Evolutionary conservation across 2,113 vertebrate species (phyloP).

Genomic region (Lasiurus cinereus): DNA sequence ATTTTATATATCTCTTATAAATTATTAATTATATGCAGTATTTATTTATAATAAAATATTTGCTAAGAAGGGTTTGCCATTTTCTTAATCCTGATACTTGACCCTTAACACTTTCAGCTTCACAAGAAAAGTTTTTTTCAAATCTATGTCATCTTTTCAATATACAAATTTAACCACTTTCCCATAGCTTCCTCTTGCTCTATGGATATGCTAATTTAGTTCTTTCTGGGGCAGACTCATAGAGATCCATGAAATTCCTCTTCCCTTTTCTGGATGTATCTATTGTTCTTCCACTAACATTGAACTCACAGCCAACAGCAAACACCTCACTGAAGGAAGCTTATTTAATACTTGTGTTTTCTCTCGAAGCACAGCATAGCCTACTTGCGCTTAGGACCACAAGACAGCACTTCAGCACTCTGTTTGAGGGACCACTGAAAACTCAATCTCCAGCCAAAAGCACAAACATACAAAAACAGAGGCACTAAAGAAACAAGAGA

Average conservation of each 20-base stretch:
- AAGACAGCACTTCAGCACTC: accelerated
- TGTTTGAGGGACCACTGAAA: background rate
- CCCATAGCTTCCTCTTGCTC: background rate
- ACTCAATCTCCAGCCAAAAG: background rate
- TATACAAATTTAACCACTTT: background rate
- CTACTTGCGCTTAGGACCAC: background rate
- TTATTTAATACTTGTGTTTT: background rate
- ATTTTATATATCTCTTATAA: background rate
- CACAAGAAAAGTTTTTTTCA: background rate
- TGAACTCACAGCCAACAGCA: background rate
- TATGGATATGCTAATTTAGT: background rate
- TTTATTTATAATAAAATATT: conserved; percentile 1
- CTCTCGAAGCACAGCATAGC: background rate
- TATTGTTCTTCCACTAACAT: background rate
- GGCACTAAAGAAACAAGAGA: background rate
- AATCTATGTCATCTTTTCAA: background rate
- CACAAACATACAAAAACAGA: background rate
- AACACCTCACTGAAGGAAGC: background rate
- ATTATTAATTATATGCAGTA: background rate
- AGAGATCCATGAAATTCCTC: background rate
- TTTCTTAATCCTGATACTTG: background rate
- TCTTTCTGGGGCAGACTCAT: background rate
- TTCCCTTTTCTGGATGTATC: background rate
- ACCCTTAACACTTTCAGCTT: background rate
- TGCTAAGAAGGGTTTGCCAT: background rate